These are phyloP conservation scores for Emydocephalus ijimae DNA, from an alignment of 2,113 vertebrate species.

Conservation along the genomic window DNA sequence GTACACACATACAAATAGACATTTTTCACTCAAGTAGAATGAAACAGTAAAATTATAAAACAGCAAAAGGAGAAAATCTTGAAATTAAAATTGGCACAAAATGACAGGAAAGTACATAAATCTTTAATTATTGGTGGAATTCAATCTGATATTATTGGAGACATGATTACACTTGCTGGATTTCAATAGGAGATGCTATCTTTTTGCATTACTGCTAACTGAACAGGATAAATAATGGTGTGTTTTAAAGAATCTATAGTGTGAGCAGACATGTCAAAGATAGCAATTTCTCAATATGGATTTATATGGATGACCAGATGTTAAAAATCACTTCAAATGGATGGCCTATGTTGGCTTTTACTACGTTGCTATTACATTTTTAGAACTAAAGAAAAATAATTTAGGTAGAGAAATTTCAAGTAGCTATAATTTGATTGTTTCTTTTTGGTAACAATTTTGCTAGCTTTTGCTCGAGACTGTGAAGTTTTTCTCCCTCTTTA, in stretches of 20 bases:
- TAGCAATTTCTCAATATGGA: neutral
- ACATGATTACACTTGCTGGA: neutral
- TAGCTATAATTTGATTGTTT: neutral
- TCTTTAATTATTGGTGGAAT: neutral
- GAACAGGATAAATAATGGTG: neutral
- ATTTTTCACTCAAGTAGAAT: neutral
- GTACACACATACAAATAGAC: neutral
- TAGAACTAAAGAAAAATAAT: neutral
- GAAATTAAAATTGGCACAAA: neutral
- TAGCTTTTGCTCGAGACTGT: neutral
- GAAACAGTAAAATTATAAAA: neutral
- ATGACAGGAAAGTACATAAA: neutral
- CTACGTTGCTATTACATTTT: neutral
- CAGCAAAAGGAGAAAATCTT: neutral
- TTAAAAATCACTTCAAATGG: neutral
- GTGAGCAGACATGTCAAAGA: neutral
- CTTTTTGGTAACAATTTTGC: neutral
- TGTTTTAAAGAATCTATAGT: neutral
- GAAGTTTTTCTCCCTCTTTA: neutral
- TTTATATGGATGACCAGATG: neutral
- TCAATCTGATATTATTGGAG: neutral
- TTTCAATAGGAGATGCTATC: neutral
- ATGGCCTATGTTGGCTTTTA: neutral
- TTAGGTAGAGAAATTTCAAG: neutral
- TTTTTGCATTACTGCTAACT: neutral